A percentile compares a stretch with the other conserved stretches of the same genome.
Evolutionary conservation across 2,888 invertebrate genomes (phyloP).

Genomic region (Acleris laterana): DNA sequence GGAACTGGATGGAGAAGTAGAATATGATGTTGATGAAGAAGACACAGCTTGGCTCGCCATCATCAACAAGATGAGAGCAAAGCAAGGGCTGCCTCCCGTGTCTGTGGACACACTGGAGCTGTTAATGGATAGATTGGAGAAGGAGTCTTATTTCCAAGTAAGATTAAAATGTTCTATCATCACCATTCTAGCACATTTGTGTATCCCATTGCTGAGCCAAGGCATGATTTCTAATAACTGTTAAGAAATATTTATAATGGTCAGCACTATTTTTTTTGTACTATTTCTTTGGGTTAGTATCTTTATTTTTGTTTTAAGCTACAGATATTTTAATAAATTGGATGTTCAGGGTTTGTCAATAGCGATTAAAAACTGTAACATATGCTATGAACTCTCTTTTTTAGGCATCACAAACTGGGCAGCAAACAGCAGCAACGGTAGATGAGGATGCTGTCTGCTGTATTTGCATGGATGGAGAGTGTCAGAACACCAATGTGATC

Average conservation of each 20-base stretch:
- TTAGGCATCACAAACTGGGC: slow-evolving; percentile 88
- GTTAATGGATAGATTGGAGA: slow-evolving; percentile 98
- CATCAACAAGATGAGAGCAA: slow-evolving; percentile 92
- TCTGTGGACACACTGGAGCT: slow-evolving; percentile 95
- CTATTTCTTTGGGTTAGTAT: no score
- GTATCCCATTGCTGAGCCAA: no score
- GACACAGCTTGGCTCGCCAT: slow-evolving; percentile 97
- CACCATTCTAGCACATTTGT: no score
- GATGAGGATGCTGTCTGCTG: slow-evolving; percentile 99
- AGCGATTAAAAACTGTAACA: background rate
- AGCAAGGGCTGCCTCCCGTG: slow-evolving; percentile 89
- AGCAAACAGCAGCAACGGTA: slow-evolving; percentile 89
- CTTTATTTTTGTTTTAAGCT: no score
- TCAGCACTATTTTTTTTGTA: no score
- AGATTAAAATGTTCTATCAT: slow-evolving; percentile 7
- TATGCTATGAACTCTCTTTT: background rate
- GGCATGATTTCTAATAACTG: no score
- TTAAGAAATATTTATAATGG: no score
- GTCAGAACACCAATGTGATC: slow-evolving; percentile 99
- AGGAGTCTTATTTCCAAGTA: slow-evolving; percentile 97
- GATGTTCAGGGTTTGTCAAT: no score
- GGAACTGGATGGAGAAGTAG: slow-evolving; percentile 96
- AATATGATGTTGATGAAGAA: slow-evolving; percentile 99
- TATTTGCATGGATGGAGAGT: slow-evolving; percentile 99
- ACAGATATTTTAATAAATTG: no score